A percentile compares a stretch with the other conserved stretches of the same genome.
These are phyloP conservation scores for Sturnira hondurensis DNA, from an alignment of 2,113 vertebrate species.

Conservation along the genomic window DNA sequence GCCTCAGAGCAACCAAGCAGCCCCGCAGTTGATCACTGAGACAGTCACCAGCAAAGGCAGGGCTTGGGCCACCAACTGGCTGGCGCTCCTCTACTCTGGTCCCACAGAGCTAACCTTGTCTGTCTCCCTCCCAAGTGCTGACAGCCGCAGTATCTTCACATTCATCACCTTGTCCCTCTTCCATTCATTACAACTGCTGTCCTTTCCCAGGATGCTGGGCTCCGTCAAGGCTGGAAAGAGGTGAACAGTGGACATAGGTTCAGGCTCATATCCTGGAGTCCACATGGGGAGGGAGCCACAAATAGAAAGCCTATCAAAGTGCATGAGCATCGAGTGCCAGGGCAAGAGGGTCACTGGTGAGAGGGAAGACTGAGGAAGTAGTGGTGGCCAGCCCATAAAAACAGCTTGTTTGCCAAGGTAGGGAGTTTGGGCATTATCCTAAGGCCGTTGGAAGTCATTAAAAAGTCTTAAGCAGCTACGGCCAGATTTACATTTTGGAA, in stretches of 20 bases:
- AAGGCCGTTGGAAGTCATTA: background rate
- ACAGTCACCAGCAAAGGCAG: background rate
- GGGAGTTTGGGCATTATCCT: background rate
- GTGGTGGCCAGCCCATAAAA: background rate
- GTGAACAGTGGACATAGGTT: background rate
- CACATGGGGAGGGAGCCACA: background rate
- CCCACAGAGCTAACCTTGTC: background rate
- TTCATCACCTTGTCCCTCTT: background rate
- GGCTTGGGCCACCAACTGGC: background rate
- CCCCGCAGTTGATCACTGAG: background rate
- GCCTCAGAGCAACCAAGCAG: background rate
- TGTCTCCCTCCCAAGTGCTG: background rate
- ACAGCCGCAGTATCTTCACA: background rate
- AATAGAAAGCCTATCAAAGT: background rate
- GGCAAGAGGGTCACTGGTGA: background rate
- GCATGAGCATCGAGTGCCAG: background rate
- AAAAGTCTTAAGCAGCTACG: slow-evolving; percentile 19
- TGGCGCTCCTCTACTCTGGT: background rate
- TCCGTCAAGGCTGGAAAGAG: background rate
- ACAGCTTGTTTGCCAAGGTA: background rate
- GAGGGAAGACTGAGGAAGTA: background rate
- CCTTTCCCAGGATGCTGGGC: background rate
- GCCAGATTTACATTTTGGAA: slow-evolving; percentile 43
- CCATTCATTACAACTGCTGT: background rate
- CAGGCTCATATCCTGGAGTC: background rate